Percentiles rank a stretch among this genome's conserved stretches.
phyloP scores from a whole-genome alignment of 2,888 invertebrate genomes.

The Drosophila demipolita region DNA sequence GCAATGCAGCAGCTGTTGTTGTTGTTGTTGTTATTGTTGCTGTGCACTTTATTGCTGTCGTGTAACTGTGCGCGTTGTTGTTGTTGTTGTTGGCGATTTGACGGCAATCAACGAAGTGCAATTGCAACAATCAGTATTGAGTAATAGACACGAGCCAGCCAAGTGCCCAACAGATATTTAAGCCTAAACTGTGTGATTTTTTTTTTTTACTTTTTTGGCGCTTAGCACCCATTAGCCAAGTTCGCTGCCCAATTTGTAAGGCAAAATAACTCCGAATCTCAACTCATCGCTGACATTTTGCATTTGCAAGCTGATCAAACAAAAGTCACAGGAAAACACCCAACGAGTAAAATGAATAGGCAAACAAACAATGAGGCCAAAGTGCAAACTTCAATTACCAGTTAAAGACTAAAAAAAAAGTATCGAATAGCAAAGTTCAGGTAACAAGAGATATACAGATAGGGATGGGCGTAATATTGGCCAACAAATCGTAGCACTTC shows the following conservation, averaged over 20 bases:
- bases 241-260: slow-evolving; percentile 29
- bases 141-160: slow-evolving; percentile 63
- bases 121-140: slow-evolving; percentile 73
- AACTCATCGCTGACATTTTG: slow-evolving; percentile 47
- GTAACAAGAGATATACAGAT: slow-evolving; percentile 9
- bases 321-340: slow-evolving; percentile 9
- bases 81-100: slow-evolving; percentile 43
- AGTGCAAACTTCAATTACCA: slow-evolving; percentile 33
- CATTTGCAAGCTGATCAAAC: slow-evolving; percentile 4
- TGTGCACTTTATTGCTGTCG: slow-evolving; percentile 46
- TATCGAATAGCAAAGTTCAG: slow-evolving; percentile 6
- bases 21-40: slow-evolving; percentile 18
- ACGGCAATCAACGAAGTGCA: slow-evolving; percentile 64
- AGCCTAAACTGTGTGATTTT: not conserved
- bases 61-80: slow-evolving; percentile 27
- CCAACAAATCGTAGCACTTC: slow-evolving; percentile 37
- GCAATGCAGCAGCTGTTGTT: slow-evolving; percentile 54
- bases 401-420: not conserved
- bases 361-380: slow-evolving; percentile 20
- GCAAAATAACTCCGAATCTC: slow-evolving; percentile 14
- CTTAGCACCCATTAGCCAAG: slow-evolving; percentile 25
- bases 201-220: not conserved
- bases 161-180: slow-evolving; percentile 7
- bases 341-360: not conserved
- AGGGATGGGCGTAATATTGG: slow-evolving; percentile 13